Evolutionary conservation across 2,113 vertebrate species (phyloP).

Genomic region (Gopherus evgoodei): DNA sequence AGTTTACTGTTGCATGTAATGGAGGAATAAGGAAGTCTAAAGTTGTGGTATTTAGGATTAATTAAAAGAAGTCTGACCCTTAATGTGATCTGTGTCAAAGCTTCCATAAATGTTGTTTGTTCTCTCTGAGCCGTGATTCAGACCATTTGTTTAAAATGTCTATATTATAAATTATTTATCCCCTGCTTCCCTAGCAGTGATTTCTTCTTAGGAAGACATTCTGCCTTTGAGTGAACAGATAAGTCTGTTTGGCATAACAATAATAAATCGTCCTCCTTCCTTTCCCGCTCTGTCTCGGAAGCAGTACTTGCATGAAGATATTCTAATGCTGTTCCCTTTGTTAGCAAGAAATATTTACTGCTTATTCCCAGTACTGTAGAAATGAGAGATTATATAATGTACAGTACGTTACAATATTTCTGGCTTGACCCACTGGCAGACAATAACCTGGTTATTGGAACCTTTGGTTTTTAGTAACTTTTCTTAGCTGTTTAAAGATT

Average conservation of each 20-base stretch:
- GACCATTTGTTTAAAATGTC: neutral
- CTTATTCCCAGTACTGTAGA: neutral
- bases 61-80: neutral
- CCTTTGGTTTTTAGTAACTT: neutral
- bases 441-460: neutral
- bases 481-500: neutral
- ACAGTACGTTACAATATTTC: neutral
- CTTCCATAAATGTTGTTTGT: neutral
- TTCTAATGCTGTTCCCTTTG: neutral
- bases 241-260: neutral
- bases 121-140: neutral
- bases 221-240: neutral
- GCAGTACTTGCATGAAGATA: neutral
- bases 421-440: neutral
- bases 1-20: neutral
- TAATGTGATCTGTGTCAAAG: neutral
- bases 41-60: neutral
- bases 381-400: neutral
- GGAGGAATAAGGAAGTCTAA: neutral
- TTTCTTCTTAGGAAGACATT: neutral
- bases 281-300: neutral
- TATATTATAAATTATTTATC: neutral
- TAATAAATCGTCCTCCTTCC: neutral
- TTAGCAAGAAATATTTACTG: neutral
- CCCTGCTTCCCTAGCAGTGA: neutral